Base-by-base conservation (phyloP, 2,113 vertebrate genomes). In the Ictalurus furcatus region DNA sequence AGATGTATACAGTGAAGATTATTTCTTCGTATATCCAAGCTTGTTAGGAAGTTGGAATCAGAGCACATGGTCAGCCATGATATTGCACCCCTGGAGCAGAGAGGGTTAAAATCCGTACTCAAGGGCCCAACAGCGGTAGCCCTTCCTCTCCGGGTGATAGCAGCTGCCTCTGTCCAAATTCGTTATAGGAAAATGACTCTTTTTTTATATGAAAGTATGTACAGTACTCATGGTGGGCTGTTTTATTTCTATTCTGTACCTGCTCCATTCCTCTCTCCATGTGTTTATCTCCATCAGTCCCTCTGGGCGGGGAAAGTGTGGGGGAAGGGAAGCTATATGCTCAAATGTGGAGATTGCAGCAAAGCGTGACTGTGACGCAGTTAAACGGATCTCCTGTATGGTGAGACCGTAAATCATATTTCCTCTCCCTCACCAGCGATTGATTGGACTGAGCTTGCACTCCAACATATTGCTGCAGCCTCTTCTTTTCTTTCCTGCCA, bases 371-470 rank as follows among this genome's bases (percentile, higher is more conserved):
- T 86, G 84, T 89, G 84, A 89, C 63, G 48, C 52, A 59, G 71
- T 81, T 71, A 89, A 86, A 80, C 37, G 30, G 76, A 85, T 89
- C 88, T 89, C 71, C 61, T 79, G 37, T 48, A 59, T 25, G 25
- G 58, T 4, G 58, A 89, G 34, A 48, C 34, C 4, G 19, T 80
- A 81, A 89, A 89, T 89, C 76, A 17, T 58, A 40, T 89, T 85
- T 89, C 34, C 84, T 89, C 37, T 80, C 48, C 63, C 58, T 84
- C 76, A 56, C 61, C 74, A 67, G 84, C 23, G 25, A 89, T 67
- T 48, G 30, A 80, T 56, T 56, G n/a, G 52, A 79, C 44, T 54
- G 71, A 65, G 71, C 40, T 40, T 89, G 63, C 84, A 86, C 59
- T 85, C 34, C 84, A 44, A n/a, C 59, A 56, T 85, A 58, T 69